These are phyloP conservation scores for Brassicogethes aeneus DNA, from an alignment of 2,888 invertebrate genomes.

Conservation along the genomic window DNA sequence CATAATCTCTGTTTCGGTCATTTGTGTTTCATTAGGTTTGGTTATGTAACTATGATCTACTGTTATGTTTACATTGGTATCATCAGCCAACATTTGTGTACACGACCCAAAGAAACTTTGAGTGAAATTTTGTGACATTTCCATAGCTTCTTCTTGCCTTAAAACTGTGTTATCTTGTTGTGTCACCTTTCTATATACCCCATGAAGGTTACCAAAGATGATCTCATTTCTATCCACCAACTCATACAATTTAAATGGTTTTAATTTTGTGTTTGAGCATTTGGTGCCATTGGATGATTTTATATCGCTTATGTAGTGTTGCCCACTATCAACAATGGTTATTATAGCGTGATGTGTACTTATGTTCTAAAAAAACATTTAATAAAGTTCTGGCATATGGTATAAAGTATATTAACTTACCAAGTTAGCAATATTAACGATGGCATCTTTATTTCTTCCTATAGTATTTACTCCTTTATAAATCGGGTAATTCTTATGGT, in stretches of 20 bases:
- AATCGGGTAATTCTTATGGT: conserved; percentile 18
- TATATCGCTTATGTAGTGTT: conserved; percentile 33
- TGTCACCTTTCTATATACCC: no score
- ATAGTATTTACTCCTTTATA: conserved; percentile 33
- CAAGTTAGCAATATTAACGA: conserved; percentile 31
- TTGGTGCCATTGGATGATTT: conserved; percentile 36
- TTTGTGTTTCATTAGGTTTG: no score
- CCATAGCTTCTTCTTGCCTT: no score
- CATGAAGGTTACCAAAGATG: conserved; percentile 26
- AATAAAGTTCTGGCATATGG: neutral
- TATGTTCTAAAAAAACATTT: conserved; percentile 26
- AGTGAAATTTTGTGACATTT: no score
- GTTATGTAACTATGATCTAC: no score
- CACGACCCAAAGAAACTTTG: no score
- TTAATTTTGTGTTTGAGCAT: conserved; percentile 22
- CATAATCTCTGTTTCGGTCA: no score
- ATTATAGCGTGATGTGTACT: conserved; percentile 37
- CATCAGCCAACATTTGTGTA: no score
- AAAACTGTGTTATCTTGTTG: no score
- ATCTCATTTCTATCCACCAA: conserved; percentile 23
- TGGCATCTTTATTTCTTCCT: conserved; percentile 31
- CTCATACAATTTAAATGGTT: conserved; percentile 28
- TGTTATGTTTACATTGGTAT: no score
- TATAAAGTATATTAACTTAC: no score
- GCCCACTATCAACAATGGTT: conserved; percentile 26